A percentile compares a stretch with the other conserved stretches of the same genome.
These are phyloP conservation scores for Eremobia ochroleuca DNA, from an alignment of 2,888 invertebrate species.

Conservation along the genomic window DNA sequence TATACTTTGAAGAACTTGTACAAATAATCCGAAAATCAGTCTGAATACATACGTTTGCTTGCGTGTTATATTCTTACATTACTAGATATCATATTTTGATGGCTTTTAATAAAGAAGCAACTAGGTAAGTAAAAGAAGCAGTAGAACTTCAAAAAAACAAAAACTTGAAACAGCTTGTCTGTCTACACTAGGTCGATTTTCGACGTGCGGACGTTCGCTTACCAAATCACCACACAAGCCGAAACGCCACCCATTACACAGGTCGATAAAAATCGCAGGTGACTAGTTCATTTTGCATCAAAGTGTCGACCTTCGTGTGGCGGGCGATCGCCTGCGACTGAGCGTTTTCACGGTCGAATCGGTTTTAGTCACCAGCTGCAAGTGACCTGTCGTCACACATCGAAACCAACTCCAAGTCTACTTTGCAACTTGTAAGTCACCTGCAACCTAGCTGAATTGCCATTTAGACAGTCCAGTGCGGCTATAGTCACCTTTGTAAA, in stretches of 20 bases:
- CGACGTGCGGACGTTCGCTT: neutral
- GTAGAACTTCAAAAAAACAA: neutral
- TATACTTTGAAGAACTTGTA: constrained; percentile 21
- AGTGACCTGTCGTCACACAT: neutral
- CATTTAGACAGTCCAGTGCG: no score
- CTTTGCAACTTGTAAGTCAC: neutral
- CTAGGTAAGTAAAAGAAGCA: neutral
- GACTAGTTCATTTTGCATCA: neutral
- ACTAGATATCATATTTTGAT: neutral
- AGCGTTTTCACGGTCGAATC: neutral
- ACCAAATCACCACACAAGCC: neutral
- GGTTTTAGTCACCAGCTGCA: no score
- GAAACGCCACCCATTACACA: neutral
- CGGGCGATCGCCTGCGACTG: no score
- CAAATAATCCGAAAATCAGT: neutral
- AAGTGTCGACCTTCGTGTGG: no score
- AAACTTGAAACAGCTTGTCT: neutral
- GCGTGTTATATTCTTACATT: neutral
- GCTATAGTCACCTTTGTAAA: no score
- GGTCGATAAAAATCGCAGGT: neutral
- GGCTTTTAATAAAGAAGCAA: neutral
- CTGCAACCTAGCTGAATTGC: neutral
- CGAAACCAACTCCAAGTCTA: neutral
- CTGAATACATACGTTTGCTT: neutral
- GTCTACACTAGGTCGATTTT: neutral